Evolutionary conservation across 2,113 vertebrate genomes (phyloP).

Genomic region (Ceratotherium simum): DNA sequence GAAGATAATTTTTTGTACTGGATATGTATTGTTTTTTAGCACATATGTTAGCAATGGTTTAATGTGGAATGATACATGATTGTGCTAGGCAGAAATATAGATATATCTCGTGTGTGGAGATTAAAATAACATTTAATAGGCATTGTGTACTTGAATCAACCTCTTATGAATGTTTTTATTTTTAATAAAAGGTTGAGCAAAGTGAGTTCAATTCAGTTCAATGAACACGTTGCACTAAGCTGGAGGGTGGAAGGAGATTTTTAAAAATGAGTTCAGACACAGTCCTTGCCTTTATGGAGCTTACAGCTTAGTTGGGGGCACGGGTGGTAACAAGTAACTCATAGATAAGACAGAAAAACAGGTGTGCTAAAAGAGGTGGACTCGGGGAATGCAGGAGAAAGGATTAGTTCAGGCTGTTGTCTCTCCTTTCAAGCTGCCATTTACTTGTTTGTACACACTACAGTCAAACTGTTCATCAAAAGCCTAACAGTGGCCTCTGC

Average conservation of each 20-base stretch:
- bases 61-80: background rate
- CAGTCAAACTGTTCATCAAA: background rate
- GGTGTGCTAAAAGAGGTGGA: background rate
- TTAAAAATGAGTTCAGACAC: background rate
- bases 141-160: background rate
- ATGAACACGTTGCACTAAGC: background rate
- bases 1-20: background rate
- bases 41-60: background rate
- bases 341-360: background rate
- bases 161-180: conserved; percentile 1
- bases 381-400: background rate
- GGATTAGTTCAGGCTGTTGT: background rate
- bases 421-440: background rate
- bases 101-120: background rate
- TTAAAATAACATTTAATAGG: conserved; percentile 17
- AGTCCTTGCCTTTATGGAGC: background rate
- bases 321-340: background rate
- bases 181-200: background rate
- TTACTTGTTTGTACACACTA: background rate
- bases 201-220: background rate
- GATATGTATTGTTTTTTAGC: background rate
- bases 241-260: background rate
- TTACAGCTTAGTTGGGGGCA: background rate
- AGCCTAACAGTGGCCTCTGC: background rate
- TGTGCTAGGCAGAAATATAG: background rate